Evolutionary conservation across 2,797 vertebrate genomes (phyloP).

Genomic region (Sardinella longiceps): DNA sequence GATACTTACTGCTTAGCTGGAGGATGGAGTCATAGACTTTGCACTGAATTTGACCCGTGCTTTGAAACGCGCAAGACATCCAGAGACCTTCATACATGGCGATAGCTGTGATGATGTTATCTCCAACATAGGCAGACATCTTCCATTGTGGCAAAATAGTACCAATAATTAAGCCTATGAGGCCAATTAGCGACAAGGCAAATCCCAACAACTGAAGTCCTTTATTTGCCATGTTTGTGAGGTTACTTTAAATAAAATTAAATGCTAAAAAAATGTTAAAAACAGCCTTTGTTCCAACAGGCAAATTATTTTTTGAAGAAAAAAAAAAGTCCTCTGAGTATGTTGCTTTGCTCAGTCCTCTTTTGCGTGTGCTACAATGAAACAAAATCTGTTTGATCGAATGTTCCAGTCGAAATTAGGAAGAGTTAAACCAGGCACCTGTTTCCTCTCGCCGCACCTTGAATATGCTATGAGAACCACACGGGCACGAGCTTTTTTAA

Average conservation of each 20-base stretch:
- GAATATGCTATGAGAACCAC: slow-evolving; percentile 46
- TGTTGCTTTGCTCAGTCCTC: neutral
- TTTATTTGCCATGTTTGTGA: slow-evolving; percentile 81
- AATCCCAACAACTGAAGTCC: slow-evolving; percentile 88
- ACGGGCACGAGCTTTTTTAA: slow-evolving; percentile 69
- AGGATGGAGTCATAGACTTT: slow-evolving; percentile 89
- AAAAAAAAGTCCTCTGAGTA: neutral
- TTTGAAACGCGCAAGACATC: slow-evolving; percentile 90
- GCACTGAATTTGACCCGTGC: slow-evolving; percentile 87
- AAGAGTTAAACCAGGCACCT: slow-evolving; percentile 62
- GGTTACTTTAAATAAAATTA: slow-evolving; percentile 29
- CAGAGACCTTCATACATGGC: slow-evolving; percentile 87
- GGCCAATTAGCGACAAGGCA: slow-evolving; percentile 75
- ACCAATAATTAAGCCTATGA: slow-evolving; percentile 79
- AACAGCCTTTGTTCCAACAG: neutral
- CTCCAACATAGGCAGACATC: slow-evolving; percentile 85
- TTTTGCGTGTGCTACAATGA: neutral
- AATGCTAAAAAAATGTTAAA: neutral
- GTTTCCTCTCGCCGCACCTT: slow-evolving; percentile 68
- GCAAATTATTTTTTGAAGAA: neutral
- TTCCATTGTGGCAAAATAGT: slow-evolving; percentile 91
- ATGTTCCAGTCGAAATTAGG: neutral
- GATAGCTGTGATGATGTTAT: slow-evolving; percentile 87
- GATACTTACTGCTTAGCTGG: slow-evolving; percentile 78
- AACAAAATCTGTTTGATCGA: neutral